Percentiles rank a stretch among this genome's conserved stretches.
phyloP scores from a whole-genome alignment of 1,140 invertebrate species.

The Leptoteleia sp. region DNA sequence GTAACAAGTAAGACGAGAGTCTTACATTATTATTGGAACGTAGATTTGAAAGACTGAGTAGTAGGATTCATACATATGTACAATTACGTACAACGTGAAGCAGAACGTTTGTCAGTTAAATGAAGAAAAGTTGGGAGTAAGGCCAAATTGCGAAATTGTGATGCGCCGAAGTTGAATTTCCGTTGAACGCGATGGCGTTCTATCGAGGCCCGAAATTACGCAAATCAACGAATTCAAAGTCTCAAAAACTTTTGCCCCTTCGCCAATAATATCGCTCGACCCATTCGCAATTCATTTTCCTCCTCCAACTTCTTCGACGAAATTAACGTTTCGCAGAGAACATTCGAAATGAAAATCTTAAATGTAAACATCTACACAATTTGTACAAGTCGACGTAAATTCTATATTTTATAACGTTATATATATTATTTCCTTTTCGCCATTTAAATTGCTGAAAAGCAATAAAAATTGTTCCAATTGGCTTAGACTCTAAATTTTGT shows the following conservation, averaged over 20 bases:
- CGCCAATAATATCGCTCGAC: too few relatives aligned
- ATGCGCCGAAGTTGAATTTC: neutral
- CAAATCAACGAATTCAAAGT: neutral
- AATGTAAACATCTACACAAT: constrained; percentile 28
- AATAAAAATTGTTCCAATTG: too few relatives aligned
- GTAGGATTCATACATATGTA: constrained; percentile 73
- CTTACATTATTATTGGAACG: constrained; percentile 41
- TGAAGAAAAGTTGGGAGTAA: constrained; percentile 19
- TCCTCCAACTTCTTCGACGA: constrained; percentile 3
- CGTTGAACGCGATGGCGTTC: too few relatives aligned
- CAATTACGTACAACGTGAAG: constrained; percentile 61
- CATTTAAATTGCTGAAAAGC: too few relatives aligned
- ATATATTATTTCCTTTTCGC: too few relatives aligned
- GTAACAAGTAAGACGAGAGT: constrained; percentile 43
- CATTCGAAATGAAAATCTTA: constrained; percentile 13
- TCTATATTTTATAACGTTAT: neutral
- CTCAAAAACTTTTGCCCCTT: neutral
- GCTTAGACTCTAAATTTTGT: too few relatives aligned
- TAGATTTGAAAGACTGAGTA: constrained; percentile 74
- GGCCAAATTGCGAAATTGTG: constrained; percentile 8
- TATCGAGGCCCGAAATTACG: constrained; percentile 2
- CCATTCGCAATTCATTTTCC: neutral
- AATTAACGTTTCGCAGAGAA: neutral
- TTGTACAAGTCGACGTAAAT: constrained; percentile 24
- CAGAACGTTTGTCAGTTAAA: constrained; percentile 39